phyloP scores from a whole-genome alignment of 2,888 invertebrate species.

The Athalia cordata region DNA sequence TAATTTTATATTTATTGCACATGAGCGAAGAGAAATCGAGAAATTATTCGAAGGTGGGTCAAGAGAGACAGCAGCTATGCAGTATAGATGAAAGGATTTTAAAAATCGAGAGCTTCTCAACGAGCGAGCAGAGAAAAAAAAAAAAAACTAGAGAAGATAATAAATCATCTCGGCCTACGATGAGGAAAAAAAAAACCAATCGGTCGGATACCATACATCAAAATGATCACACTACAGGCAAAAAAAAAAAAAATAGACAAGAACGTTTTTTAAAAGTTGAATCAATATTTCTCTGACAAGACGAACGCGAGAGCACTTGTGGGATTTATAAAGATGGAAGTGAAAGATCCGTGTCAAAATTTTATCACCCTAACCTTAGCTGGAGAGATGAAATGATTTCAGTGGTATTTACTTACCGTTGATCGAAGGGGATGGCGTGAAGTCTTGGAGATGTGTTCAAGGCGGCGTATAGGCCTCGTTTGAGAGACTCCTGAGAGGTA shows the following conservation, averaged over 20 bases:
- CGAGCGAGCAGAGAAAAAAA: no score
- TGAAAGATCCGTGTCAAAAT: slow-evolving; percentile 17
- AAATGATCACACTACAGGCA: background rate
- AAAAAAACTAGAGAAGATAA: background rate
- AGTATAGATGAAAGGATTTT: no score
- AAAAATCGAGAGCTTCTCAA: no score
- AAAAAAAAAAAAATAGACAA: background rate
- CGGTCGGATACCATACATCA: background rate
- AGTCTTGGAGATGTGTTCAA: slow-evolving; percentile 66
- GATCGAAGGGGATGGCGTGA: slow-evolving; percentile 31
- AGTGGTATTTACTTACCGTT: slow-evolving; percentile 36
- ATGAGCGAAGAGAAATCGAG: slow-evolving; percentile 41
- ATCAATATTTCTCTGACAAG: background rate
- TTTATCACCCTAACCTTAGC: background rate
- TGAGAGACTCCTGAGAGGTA: slow-evolving; percentile 70
- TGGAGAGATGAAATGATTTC: background rate
- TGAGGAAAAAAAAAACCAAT: background rate
- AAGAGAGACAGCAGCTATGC: background rate
- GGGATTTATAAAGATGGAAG: background rate
- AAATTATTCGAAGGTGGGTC: slow-evolving; percentile 34
- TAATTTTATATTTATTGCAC: slow-evolving; percentile 32
- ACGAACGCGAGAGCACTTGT: background rate
- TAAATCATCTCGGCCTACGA: background rate
- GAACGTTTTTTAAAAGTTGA: background rate
- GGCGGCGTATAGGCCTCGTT: slow-evolving; percentile 72